Evolutionary conservation across 2,113 vertebrate species (phyloP).

Genomic region (Morphnarchus princeps): DNA sequence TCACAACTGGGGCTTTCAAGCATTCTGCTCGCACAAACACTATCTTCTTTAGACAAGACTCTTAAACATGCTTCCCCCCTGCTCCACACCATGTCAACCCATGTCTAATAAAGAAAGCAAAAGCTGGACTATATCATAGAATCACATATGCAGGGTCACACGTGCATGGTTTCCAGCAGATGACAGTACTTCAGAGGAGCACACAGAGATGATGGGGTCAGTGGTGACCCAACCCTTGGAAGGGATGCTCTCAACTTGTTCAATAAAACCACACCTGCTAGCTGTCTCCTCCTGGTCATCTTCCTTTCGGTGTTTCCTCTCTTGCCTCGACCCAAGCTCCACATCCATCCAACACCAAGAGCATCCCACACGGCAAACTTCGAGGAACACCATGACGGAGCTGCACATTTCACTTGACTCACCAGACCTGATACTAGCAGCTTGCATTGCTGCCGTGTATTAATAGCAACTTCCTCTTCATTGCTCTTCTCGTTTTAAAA

Average conservation of each 20-base stretch:
- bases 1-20: not conserved
- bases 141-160: not conserved
- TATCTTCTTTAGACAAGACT: not conserved
- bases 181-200: not conserved
- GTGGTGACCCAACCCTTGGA: not conserved
- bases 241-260: not conserved
- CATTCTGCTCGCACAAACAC: not conserved
- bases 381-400: not conserved
- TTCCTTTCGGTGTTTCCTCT: not conserved
- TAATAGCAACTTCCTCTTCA: not conserved
- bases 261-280: not conserved
- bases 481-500: not conserved
- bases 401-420: not conserved
- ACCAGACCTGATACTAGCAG: not conserved
- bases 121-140: not conserved
- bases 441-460: not conserved
- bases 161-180: fast-evolving
- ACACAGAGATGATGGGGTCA: fast-evolving
- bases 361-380: not conserved
- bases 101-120: not conserved
- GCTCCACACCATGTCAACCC: not conserved
- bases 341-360: not conserved
- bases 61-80: not conserved
- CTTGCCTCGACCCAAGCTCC: not conserved
- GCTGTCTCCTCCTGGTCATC: not conserved